A percentile compares a stretch with the other conserved stretches of the same genome.
Conservation (phyloP, 2,113 vertebrate genomes). For the Prinia subflava region DNA sequence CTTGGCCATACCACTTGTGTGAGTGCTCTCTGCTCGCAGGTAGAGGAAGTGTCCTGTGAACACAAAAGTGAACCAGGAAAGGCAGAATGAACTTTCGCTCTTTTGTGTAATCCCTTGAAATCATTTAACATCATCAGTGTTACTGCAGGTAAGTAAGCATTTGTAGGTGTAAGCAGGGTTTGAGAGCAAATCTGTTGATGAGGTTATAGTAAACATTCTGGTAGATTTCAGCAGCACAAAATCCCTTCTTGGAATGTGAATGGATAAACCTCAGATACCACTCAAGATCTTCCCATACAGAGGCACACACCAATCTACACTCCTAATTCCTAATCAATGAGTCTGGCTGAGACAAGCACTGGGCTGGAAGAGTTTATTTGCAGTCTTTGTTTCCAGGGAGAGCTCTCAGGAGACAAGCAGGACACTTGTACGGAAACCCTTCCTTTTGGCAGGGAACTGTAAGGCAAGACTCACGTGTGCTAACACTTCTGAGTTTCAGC, state of each 20-base stretch:
- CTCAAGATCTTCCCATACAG: not conserved
- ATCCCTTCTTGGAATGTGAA: not conserved
- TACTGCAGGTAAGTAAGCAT: not conserved
- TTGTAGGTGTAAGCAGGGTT: not conserved
- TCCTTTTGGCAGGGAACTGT: not conserved
- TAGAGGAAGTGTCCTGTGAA: slow-evolving; percentile 82
- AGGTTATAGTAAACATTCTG: not conserved
- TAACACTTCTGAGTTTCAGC: not conserved
- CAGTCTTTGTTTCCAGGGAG: not conserved
- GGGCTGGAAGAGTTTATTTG: not conserved
- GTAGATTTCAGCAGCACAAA: not conserved
- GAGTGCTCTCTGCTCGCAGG: slow-evolving; percentile 68
- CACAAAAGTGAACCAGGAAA: not conserved
- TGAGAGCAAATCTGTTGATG: not conserved
- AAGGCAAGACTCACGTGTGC: not conserved
- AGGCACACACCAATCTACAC: not conserved
- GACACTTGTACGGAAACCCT: not conserved
- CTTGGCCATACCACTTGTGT: slow-evolving; percentile 47
- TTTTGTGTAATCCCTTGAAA: not conserved
- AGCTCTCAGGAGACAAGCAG: not conserved
- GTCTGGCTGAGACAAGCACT: not conserved
- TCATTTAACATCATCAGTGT: not conserved
- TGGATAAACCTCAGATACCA: not conserved
- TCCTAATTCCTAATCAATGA: not conserved
- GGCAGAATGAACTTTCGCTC: not conserved